Evolutionary conservation across 2,797 vertebrate genomes (phyloP).

Genomic region (Lycodopsis pacificus): DNA sequence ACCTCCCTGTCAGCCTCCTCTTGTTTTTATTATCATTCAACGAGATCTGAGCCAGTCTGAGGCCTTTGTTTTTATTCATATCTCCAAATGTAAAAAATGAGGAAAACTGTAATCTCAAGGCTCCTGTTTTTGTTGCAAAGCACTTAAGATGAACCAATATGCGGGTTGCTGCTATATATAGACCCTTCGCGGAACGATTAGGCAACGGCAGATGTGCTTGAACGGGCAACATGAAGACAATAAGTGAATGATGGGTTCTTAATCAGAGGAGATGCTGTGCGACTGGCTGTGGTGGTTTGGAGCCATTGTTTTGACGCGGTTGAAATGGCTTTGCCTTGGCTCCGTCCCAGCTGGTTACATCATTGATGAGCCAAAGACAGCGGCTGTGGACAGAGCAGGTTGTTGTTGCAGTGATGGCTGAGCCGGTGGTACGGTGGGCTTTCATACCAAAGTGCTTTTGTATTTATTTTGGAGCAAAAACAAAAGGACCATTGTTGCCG

Average conservation of each 20-base stretch:
- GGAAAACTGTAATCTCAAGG: slow-evolving; percentile 33
- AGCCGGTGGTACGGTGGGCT: slow-evolving; percentile 27
- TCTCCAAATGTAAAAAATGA: slow-evolving; percentile 40
- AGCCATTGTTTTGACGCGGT: slow-evolving; percentile 59
- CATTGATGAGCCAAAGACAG: slow-evolving; percentile 64
- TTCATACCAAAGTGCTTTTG: slow-evolving; percentile 37
- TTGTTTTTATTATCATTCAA: slow-evolving; percentile 57
- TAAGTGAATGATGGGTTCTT: slow-evolving; percentile 41
- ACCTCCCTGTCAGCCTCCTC: slow-evolving; percentile 55
- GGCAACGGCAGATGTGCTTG: slow-evolving; percentile 16
- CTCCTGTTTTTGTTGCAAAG: slow-evolving; percentile 33
- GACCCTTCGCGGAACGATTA: slow-evolving; percentile 44
- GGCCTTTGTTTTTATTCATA: slow-evolving; percentile 40
- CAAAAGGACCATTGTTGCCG: slow-evolving; percentile 22
- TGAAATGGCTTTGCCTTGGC: slow-evolving; percentile 54
- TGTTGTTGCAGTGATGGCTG: slow-evolving; percentile 42
- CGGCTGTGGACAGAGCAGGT: slow-evolving; percentile 43
- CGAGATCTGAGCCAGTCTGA: slow-evolving; percentile 38
- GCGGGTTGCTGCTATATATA: slow-evolving; percentile 59
- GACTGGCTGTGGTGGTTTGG: slow-evolving; percentile 33
- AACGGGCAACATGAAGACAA: slow-evolving; percentile 44
- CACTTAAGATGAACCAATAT: slow-evolving; percentile 37
- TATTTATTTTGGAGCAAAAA: slow-evolving; percentile 35
- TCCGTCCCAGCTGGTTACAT: slow-evolving; percentile 62
- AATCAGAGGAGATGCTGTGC: slow-evolving; percentile 42